phyloP scores from a whole-genome alignment of 92 coral and sea anemone genomes.

The Palythoa grandiflora region DNA sequence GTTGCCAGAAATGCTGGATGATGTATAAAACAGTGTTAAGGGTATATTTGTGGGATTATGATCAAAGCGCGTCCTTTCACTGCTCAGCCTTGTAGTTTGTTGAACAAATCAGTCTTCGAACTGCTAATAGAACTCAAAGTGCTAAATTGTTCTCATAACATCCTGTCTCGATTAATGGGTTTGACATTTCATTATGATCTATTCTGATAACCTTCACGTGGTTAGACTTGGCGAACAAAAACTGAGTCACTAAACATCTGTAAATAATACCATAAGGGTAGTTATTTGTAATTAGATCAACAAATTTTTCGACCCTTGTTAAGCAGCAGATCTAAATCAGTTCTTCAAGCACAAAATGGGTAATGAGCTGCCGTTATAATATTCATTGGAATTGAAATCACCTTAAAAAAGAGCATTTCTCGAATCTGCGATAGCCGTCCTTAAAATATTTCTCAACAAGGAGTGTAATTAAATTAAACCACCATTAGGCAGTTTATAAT shows the following conservation, averaged over 20 bases:
- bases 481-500: slow-evolving; percentile 36
- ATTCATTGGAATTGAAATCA: background rate
- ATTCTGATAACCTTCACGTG: slow-evolving; percentile 67
- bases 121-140: slow-evolving; percentile 70
- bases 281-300: slow-evolving; percentile 42
- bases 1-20: background rate
- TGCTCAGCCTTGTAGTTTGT: slow-evolving; percentile 1
- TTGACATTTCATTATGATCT: slow-evolving; percentile 82
- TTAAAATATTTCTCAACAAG: slow-evolving; percentile 12
- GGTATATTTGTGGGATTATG: background rate
- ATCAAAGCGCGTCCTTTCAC: slow-evolving; percentile 46
- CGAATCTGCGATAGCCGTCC: slow-evolving; percentile 8
- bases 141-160: slow-evolving; percentile 83
- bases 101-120: slow-evolving; percentile 59
- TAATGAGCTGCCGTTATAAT: background rate
- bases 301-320: slow-evolving; percentile 38
- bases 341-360: background rate
- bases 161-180: slow-evolving; percentile 75
- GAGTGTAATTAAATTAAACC: slow-evolving; percentile 39
- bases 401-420: background rate
- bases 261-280: slow-evolving; percentile 40
- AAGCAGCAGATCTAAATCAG: slow-evolving; percentile 22
- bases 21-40: background rate
- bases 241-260: slow-evolving; percentile 76
- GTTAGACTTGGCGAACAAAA: slow-evolving; percentile 80